Percentiles rank a stretch among this genome's conserved stretches.
These are phyloP conservation scores for Wasmannia auropunctata DNA, from an alignment of 1,140 invertebrate genomes.

Conservation along the genomic window DNA sequence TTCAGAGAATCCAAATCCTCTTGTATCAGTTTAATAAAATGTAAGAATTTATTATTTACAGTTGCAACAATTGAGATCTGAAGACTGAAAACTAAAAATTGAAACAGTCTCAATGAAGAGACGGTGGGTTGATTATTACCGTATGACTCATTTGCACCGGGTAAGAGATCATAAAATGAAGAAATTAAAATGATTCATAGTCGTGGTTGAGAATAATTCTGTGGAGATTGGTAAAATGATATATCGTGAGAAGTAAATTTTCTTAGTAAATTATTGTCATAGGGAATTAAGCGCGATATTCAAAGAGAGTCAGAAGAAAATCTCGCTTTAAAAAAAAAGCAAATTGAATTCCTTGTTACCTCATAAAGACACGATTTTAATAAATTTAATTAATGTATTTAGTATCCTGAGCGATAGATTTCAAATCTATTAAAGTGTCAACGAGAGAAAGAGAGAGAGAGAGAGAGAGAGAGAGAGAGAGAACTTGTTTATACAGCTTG, in stretches of 20 bases:
- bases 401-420: neutral
- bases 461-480: no score
- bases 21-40: neutral
- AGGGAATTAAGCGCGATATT: constrained; percentile 14
- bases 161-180: neutral
- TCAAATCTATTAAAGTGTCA: neutral
- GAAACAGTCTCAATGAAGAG: neutral
- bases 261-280: neutral
- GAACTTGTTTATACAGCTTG: neutral
- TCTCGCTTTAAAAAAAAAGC: neutral
- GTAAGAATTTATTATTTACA: neutral
- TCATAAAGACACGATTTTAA: neutral
- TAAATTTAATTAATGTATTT: constrained; percentile 26
- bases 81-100: neutral
- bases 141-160: neutral
- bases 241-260: constrained; percentile 31
- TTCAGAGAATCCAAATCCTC: neutral
- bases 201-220: neutral
- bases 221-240: constrained; percentile 16
- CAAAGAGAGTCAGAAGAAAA: neutral
- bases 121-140: no score
- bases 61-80: neutral
- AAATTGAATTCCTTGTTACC: neutral
- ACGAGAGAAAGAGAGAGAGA: neutral
- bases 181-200: constrained; percentile 31